Evolutionary conservation across 1,140 invertebrate genomes (phyloP), one percentile per base, ranked within the genome.

Genomic region (Drosophila pachea): DNA sequence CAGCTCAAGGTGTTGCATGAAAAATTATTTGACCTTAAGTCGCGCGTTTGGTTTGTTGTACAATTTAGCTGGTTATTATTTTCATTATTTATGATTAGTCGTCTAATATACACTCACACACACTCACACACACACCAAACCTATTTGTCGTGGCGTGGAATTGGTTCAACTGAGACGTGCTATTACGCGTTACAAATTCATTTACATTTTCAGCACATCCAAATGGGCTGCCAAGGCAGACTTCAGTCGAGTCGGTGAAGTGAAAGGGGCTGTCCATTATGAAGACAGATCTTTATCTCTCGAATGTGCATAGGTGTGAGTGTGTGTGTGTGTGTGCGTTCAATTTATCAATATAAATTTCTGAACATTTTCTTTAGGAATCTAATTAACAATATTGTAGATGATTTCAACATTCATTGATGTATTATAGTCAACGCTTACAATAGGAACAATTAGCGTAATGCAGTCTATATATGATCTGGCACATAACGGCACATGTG

Each of bases 1-100:
- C 50, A 70, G 50, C 69, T 73, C 77, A 81, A 81, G 77, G 77
- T 81, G 77, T 81, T 81, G 77, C 73, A 76, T 82, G 78, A 68
- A 77, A 79, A 77, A 76, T 56, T 53, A 53, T 73, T 65, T 81
- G 77, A 81, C 77, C 77, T 81, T 81, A 81, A 63, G 66, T 73
- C 47, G 12, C 22, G 55, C 60, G 32, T 71, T 48, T 47, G 32
- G 32, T 64, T 64, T 55, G 73, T 60, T 73, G 76, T 76, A 73
- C 65, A 63, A 69, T 76, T 79, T 64, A 49, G n/a, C 40, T 67
- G 47, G 63, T 71, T 73, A 79, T 79, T 74, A 74, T 78, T 72
- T 74, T 66, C 59, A 81, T 81, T 79, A 73, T 73, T 76, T 68
- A 62, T 72, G 67, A 72, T 62, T 48, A 60, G 61, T 65, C 73